Percentiles rank a stretch among this genome's conserved stretches.
Conservation (phyloP, 1,140 invertebrate genomes). For the Neoseiulus cucumeris region DNA sequence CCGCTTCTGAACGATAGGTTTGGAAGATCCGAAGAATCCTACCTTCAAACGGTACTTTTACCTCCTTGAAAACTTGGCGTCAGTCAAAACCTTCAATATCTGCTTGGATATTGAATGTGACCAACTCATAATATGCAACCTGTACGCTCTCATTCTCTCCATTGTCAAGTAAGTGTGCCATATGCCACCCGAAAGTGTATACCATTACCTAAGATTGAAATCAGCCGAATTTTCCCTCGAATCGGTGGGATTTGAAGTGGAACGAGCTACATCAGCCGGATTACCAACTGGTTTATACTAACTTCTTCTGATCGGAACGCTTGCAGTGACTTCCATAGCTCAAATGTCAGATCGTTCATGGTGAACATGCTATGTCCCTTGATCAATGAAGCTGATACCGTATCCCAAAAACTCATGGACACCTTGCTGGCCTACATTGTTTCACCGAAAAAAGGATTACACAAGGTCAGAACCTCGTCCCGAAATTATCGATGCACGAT, state of each 20-base stretch:
- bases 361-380: conserved; percentile 78
- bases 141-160: conserved; percentile 87
- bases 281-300: no score
- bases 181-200: no score
- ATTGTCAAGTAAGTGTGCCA: conserved; percentile 73
- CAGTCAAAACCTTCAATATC: conserved; percentile 97
- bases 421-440: conserved; percentile 85
- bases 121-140: conserved; percentile 80
- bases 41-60: conserved; percentile 97
- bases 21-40: conserved; percentile 87
- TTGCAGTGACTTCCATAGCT: conserved; percentile 75
- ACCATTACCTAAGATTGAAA: no score
- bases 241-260: no score
- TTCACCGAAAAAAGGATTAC: conserved; percentile 58
- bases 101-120: conserved; percentile 93
- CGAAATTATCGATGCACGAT: no score
- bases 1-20: conserved; percentile 26
- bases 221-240: no score
- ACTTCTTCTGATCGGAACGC: no score
- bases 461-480: background rate
- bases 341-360: conserved; percentile 89
- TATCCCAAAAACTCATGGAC: conserved; percentile 78
- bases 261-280: no score
- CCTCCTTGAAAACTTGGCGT: conserved; percentile 60
- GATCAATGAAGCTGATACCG: conserved; percentile 81